phyloP scores from a whole-genome alignment of 2,797 vertebrate genomes.

The Sarcoramphus papa region DNA sequence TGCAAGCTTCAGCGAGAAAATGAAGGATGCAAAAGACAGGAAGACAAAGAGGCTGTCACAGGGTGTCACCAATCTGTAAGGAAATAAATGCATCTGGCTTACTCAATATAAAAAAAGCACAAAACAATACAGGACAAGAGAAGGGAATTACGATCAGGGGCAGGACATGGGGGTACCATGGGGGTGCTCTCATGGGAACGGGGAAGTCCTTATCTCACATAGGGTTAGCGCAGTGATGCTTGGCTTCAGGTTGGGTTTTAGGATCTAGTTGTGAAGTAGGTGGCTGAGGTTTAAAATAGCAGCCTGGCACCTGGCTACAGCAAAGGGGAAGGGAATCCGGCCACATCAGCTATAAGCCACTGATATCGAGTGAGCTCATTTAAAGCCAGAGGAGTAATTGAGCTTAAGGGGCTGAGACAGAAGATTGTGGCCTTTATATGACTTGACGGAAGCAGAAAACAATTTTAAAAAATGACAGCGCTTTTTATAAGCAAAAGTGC shows the following conservation, averaged over 20 bases:
- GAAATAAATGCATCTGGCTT: not conserved
- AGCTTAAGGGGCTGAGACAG: not conserved
- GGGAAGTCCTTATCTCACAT: rapidly evolving
- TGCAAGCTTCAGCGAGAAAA: not conserved
- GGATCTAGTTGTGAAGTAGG: not conserved
- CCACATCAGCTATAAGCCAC: not conserved
- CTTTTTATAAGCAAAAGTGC: not conserved
- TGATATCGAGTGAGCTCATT: not conserved
- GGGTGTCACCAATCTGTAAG: not conserved
- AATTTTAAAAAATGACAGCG: not conserved
- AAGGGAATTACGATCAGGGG: not conserved
- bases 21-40: not conserved
- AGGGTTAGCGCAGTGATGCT: not conserved
- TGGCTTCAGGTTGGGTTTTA: not conserved
- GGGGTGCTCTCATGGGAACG: rapidly evolving
- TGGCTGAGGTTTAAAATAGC: not conserved
- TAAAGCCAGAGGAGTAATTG: not conserved
- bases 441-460: not conserved
- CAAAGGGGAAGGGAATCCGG: not conserved
- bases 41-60: not conserved
- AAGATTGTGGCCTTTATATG: not conserved
- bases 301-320: not conserved
- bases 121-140: not conserved
- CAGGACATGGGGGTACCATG: not conserved
- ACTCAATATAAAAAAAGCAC: not conserved